phyloP scores from a whole-genome alignment of 2,797 vertebrate species.

The Gallinago solitaria region DNA sequence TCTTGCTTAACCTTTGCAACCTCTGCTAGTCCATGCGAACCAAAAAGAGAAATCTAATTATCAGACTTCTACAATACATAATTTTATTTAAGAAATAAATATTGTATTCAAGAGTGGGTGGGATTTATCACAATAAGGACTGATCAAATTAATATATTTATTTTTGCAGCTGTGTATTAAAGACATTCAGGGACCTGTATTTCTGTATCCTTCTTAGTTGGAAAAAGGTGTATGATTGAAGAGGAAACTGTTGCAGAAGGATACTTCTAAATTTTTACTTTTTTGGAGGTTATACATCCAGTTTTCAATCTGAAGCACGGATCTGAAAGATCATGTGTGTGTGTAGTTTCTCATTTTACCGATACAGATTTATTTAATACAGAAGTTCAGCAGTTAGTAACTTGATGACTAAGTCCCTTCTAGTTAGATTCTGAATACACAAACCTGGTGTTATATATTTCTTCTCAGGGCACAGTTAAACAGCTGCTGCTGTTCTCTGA shows the following conservation, averaged over 20 bases:
- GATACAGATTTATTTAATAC: not conserved
- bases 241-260: not conserved
- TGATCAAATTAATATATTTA: not conserved
- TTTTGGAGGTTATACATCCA: not conserved
- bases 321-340: not conserved
- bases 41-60: not conserved
- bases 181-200: not conserved
- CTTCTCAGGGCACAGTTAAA: constrained; percentile 91
- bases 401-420: not conserved
- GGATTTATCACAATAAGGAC: not conserved
- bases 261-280: not conserved
- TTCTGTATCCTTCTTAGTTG: not conserved
- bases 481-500: constrained; percentile 91
- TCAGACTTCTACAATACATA: not conserved
- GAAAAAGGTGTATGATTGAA: not conserved
- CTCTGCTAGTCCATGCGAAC: not conserved
- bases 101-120: not conserved
- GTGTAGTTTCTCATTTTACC: not conserved
- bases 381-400: not conserved
- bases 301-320: not conserved
- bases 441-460: not conserved
- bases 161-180: not conserved
- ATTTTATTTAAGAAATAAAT: not conserved
- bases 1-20: not conserved
- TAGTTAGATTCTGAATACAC: not conserved